Conservation (phyloP, 2,113 vertebrate genomes). For the Pleuronectes platessa region DNA sequence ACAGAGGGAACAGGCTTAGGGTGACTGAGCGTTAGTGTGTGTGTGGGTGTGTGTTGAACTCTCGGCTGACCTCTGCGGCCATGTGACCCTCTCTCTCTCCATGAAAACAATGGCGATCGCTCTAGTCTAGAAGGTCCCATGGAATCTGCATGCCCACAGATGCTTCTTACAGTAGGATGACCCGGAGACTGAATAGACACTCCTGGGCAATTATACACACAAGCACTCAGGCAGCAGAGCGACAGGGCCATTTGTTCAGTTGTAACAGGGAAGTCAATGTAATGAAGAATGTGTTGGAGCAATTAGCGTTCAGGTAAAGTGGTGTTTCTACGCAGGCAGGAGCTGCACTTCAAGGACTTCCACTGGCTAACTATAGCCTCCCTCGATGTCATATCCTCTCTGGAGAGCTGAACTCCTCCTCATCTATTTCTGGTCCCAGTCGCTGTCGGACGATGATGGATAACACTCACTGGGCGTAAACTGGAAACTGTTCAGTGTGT, state of each 20-base stretch:
- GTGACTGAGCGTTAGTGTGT: not conserved
- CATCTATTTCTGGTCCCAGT: constrained; percentile 41
- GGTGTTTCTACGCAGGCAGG: not conserved
- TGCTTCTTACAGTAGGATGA: constrained; percentile 25
- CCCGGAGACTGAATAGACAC: not conserved
- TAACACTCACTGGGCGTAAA: constrained; percentile 3
- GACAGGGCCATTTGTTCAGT: not conserved
- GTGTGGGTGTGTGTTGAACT: constrained; percentile 31
- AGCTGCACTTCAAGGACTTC: constrained; percentile 22
- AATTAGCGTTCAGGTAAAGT: not conserved
- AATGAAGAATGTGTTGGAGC: too few species aligned
- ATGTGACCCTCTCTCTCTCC: constrained; percentile 33
- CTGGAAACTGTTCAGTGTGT: too few species aligned
- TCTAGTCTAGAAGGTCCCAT: constrained; percentile 23
- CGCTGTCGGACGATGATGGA: constrained; percentile 30
- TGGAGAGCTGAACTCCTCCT: constrained; percentile 6
- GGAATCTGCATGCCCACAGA: constrained; percentile 21
- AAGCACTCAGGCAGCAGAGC: not conserved
- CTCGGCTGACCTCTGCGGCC: constrained; percentile 48
- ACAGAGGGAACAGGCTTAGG: constrained; percentile 2
- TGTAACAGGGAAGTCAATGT: not conserved
- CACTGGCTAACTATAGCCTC: constrained; percentile 14
- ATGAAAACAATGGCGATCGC: constrained; percentile 43
- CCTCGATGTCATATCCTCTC: constrained; percentile 15
- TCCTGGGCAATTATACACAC: not conserved